Percentiles rank a stretch among this genome's conserved stretches.
phyloP scores from a whole-genome alignment of 1,140 invertebrate genomes.

The Neodiprion lecontei region DNA sequence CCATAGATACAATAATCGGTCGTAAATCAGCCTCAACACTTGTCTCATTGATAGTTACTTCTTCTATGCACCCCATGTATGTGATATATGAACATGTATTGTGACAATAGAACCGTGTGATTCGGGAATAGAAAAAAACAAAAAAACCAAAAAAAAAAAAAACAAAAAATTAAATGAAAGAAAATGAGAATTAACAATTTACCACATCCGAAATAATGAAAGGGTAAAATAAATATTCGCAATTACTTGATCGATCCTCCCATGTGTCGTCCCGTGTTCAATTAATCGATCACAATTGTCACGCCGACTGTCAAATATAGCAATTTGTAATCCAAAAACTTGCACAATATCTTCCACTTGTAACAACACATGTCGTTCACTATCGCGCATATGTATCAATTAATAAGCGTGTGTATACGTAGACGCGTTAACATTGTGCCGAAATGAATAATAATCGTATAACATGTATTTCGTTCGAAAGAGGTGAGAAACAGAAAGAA shows the following conservation, averaged over 20 bases:
- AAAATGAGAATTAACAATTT: neutral
- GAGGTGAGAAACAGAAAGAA: neutral
- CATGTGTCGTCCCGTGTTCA: neutral
- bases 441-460: too few relatives aligned
- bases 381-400: neutral
- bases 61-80: too few relatives aligned
- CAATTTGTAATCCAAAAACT: neutral
- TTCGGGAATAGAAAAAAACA: neutral
- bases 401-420: too few relatives aligned
- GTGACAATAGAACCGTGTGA: too few relatives aligned
- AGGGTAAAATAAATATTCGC: neutral
- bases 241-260: neutral
- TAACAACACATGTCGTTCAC: too few relatives aligned
- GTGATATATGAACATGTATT: too few relatives aligned
- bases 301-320: neutral
- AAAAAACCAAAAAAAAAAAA: neutral
- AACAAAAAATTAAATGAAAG: neutral
- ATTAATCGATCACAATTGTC: neutral
- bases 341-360: neutral
- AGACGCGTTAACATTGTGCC: too few relatives aligned
- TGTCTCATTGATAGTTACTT: too few relatives aligned
- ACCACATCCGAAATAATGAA: too few relatives aligned
- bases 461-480: neutral
- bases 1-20: too few relatives aligned
- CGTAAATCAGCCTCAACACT: too few relatives aligned